Conservation (phyloP, 2,113 vertebrate species). For the Hippocampus comes region DNA sequence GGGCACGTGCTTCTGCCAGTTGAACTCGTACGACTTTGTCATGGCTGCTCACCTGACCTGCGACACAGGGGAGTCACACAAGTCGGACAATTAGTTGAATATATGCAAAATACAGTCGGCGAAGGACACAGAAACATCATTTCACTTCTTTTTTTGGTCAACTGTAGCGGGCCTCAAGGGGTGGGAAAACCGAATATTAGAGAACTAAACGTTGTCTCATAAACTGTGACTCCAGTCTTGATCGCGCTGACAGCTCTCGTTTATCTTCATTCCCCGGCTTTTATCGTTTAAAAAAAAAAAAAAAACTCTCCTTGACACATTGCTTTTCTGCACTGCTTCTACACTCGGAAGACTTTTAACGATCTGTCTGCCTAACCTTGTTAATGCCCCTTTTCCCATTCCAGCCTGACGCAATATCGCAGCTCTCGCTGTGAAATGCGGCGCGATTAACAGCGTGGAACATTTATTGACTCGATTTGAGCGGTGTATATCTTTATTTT, state of each 20-base stretch:
- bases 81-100: not conserved
- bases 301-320: not conserved
- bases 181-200: no score
- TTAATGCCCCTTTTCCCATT: not conserved
- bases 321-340: not conserved
- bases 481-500: not conserved
- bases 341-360: not conserved
- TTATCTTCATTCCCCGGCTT: not conserved
- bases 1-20: constrained; percentile 95
- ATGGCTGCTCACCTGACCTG: constrained; percentile 82
- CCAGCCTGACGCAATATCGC: not conserved
- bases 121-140: not conserved
- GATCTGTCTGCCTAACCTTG: not conserved
- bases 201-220: not conserved
- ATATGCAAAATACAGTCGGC: not conserved
- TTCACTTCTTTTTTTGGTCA: not conserved
- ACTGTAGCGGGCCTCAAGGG: no score
- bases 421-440: not conserved
- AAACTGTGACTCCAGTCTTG: not conserved
- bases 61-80: constrained; percentile 30
- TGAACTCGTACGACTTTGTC: constrained; percentile 98
- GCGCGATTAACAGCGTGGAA: not conserved
- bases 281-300: not conserved
- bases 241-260: not conserved
- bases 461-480: not conserved